Evolutionary conservation across 2,888 invertebrate genomes (phyloP).

Genomic region (Agrotis puta): DNA sequence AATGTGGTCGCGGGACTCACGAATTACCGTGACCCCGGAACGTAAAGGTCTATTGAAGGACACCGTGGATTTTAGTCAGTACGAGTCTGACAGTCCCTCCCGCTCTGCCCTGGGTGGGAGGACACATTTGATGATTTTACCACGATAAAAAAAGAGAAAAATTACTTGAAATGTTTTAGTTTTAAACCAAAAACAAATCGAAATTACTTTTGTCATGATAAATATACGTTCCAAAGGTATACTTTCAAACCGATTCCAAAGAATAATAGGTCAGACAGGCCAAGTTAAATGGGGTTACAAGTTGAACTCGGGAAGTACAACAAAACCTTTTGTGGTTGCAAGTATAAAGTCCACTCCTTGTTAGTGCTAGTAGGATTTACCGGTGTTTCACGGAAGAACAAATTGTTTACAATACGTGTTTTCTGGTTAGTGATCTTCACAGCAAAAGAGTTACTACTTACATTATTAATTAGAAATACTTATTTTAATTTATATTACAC

Average conservation of each 20-base stretch:
- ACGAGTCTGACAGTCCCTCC: too few species aligned
- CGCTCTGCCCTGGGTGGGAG: too few species aligned
- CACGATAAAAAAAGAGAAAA: too few species aligned
- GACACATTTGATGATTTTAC: too few species aligned
- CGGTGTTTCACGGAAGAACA: conserved; percentile 14
- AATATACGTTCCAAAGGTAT: background rate
- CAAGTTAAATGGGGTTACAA: conserved; percentile 34
- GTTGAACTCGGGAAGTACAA: conserved; percentile 31
- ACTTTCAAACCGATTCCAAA: conserved; percentile 6
- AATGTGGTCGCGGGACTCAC: too few species aligned
- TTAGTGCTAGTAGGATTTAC: conserved; percentile 30
- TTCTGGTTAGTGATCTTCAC: background rate
- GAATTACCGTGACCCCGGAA: too few species aligned
- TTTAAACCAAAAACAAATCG: background rate
- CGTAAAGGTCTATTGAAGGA: too few species aligned
- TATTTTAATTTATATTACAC: background rate
- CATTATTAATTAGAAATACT: background rate
- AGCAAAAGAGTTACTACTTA: background rate
- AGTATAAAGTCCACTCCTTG: conserved; percentile 32
- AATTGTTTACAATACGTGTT: conserved; percentile 8
- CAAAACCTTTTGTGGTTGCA: conserved; percentile 36
- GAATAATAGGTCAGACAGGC: conserved; percentile 14
- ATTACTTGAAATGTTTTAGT: background rate
- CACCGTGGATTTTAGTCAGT: too few species aligned
- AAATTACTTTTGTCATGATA: background rate